Evolutionary conservation across 2,113 vertebrate species (phyloP).

Genomic region (Furnarius figulus): DNA sequence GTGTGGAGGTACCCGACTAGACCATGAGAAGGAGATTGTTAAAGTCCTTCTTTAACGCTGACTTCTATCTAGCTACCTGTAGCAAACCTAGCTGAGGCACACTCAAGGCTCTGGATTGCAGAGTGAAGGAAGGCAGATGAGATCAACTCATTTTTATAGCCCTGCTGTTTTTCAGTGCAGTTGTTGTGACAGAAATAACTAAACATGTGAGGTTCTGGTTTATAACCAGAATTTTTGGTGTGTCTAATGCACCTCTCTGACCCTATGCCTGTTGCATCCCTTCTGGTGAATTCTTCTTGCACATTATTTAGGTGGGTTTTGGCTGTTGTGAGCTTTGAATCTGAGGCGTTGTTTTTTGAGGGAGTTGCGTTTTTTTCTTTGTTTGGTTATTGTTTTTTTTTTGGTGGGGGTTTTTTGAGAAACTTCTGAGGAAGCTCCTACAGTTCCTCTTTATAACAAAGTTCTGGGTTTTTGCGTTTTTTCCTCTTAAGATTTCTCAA

Average conservation of each 20-base stretch:
- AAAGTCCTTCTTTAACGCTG: background rate
- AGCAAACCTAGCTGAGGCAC: background rate
- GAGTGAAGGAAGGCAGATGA: background rate
- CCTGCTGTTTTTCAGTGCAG: background rate
- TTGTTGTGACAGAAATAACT: background rate
- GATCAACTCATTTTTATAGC: background rate
- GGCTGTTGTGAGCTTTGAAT: background rate
- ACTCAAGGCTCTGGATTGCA: background rate
- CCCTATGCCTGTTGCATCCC: background rate
- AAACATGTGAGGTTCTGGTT: background rate
- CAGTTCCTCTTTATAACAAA: background rate
- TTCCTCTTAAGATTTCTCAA: background rate
- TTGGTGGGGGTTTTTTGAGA: background rate
- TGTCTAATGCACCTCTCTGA: background rate
- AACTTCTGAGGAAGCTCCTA: background rate
- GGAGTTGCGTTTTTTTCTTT: background rate
- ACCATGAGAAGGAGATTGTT: background rate
- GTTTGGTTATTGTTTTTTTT: background rate
- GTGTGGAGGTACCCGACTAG: background rate
- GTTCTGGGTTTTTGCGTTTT: background rate
- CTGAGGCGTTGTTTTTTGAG: background rate
- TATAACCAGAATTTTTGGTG: background rate
- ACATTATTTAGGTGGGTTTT: background rate
- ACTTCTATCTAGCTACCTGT: background rate
- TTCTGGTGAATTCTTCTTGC: background rate